A percentile compares a stretch with the other conserved stretches of the same genome.
Evolutionary conservation across 2,113 vertebrate genomes (phyloP).

Genomic region (Planiliza haematocheilus): DNA sequence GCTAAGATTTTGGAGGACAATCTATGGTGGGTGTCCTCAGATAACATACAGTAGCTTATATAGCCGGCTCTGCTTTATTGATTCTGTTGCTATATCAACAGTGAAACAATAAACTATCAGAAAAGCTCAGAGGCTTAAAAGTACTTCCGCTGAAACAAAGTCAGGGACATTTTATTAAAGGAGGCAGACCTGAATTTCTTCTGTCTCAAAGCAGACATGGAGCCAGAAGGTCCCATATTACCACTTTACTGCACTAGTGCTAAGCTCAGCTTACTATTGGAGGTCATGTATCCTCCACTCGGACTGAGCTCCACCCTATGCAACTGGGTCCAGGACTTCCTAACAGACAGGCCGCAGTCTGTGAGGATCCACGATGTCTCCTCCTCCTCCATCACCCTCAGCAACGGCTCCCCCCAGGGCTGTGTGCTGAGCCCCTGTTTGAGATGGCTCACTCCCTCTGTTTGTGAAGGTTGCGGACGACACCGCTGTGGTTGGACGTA

Average conservation of each 20-base stretch:
- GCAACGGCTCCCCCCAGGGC: no score
- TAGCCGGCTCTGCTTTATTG: constrained; percentile 8
- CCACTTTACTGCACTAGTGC: background rate
- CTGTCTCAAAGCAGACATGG: background rate
- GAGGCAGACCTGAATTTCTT: background rate
- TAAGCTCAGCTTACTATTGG: background rate
- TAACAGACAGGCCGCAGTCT: no score
- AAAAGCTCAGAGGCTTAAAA: constrained; percentile 14
- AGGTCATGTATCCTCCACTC: background rate
- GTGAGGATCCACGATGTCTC: no score
- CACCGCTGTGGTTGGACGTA: no score
- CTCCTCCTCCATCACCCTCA: no score
- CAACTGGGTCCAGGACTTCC: no score
- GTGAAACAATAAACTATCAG: constrained; percentile 6
- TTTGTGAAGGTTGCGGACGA: no score
- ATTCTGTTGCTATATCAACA: constrained; percentile 1
- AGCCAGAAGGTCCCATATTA: background rate
- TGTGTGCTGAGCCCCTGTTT: no score
- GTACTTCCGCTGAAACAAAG: background rate
- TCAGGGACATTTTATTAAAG: background rate
- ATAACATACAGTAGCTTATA: background rate
- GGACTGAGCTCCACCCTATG: no score
- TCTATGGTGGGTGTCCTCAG: background rate
- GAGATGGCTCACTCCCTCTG: no score
- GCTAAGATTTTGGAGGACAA: background rate